Base-by-base conservation (phyloP, 2,888 invertebrate species). In the Chrysotoxum bicinctum region DNA sequence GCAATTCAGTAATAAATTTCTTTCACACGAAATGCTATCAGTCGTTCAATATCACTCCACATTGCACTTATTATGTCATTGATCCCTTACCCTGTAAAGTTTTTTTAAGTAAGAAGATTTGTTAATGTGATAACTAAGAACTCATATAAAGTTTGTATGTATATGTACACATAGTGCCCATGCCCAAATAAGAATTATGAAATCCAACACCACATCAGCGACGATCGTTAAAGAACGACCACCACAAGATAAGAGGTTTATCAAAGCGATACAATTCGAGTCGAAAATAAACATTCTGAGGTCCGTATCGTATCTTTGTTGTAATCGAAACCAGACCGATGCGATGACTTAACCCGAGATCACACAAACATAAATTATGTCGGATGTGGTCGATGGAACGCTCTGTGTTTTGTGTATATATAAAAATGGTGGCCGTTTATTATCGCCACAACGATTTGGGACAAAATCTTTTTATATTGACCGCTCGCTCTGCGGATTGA, bases 261-360 rank as follows among this genome's bases (percentile, higher is more conserved):
- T 37, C 16, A 43, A 68, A 35, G 32, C 74, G 69, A 73, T 74
- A 64, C 21, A 4, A 30, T 50, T 64, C n/a, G 19, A 54, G 66
- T 58, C 14, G 35, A 62, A 56, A 78, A 74, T 83, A 78, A 83
- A 78, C 68, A 73, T 54, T 76, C 35, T 64, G 45, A 12, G 32
- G 58, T 37, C 45, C 58, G 32, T 12, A 26, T 64, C 35, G 64
- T 35, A 64, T 60, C 43, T 70, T 54, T 60, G 52, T 40, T 66
- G 79, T 75, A 84, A 84, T 84, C 80, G 66, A 84, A 66, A 68
- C 75, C 75, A 35, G 69, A 78, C 50, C 78, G 54, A 80, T 84
- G 84, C 78, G 54, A 80, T 84, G 84, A 76, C 80, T 72, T 52
- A 72, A 75, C 84, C 60, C 60, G 54, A 76, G 80, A 80, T 76